Evolutionary conservation across 2,888 invertebrate species (phyloP), one percentile per base, ranked within the genome.

Genomic region (Harmothoe impar): DNA sequence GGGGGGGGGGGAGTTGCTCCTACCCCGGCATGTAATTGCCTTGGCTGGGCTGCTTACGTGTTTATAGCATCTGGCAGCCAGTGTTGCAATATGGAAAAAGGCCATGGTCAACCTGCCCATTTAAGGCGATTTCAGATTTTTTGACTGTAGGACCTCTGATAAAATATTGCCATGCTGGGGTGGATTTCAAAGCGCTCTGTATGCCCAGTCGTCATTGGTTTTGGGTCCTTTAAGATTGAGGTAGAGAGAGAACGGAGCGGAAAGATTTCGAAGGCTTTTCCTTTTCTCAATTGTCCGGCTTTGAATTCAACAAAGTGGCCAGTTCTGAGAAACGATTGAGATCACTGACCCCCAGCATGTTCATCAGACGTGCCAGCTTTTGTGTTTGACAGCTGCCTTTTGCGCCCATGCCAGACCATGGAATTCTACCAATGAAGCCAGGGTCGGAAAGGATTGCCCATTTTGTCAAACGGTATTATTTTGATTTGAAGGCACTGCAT

Each of bases 61-160:
- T 72, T 72, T 72, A 72, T 72, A 72, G 72, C 29, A 3, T 72
- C 72, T 72, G 72, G 25, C 72, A 72, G 72, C 29, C 72, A 15
- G 72, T 29, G 72, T 72, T 72, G 3, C 72, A 15, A 17, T 29
- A 17, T 25, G 72, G 29, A 72, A 72, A 72, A 72, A 72, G 29
- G 29, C 15, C n/a, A 72, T 29, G 25, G 29, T 29, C 72, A 25
- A 29, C 72, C 10, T 17, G 72, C 72, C 25, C 72, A 72, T 72
- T 72, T 12, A 3, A 62, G 29, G 62, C 72, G 29, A 62, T 62
- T 62, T 72, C 72, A n/a, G n/a, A n/a, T n/a, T 68, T 68, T 72
- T 29, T 72, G 15, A 29, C 31, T 23, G 29, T n/a, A 62, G 29
- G n/a, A 72, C 15, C 17, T 29, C 17, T 72, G 29, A 72, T 72